Conservation (phyloP, 2,797 vertebrate genomes). For the Xiphorhynchus erythropygius region DNA sequence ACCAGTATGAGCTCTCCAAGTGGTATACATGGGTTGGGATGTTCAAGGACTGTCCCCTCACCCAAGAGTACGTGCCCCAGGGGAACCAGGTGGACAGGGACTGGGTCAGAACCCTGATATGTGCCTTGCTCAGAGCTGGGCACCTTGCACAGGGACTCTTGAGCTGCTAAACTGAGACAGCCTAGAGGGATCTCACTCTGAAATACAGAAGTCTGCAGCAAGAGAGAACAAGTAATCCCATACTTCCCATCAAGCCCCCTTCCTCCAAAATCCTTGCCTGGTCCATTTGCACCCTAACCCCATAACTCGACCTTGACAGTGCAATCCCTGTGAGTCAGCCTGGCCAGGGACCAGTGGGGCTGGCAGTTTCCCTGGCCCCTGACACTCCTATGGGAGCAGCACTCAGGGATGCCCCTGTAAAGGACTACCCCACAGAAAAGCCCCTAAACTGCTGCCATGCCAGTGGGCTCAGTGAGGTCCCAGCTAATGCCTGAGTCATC, state of each 20-base stretch:
- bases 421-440: not conserved
- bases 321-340: not conserved
- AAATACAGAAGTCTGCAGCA: not conserved
- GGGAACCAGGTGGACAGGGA: not conserved
- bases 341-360: too few species aligned
- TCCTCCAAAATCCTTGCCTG: not conserved
- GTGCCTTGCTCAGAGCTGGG: rapidly evolving
- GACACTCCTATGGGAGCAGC: not conserved
- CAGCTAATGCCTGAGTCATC: not conserved
- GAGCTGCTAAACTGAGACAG: not conserved
- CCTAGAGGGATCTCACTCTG: rapidly evolving
- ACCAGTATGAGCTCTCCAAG: not conserved
- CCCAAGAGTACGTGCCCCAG: not conserved
- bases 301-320: rapidly evolving
- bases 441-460: not conserved
- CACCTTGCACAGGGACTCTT: not conserved
- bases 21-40: not conserved
- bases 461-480: not conserved
- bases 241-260: not conserved
- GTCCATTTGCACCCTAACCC: not conserved
- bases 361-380: not conserved
- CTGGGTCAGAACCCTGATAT: rapidly evolving
- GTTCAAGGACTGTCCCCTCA: not conserved
- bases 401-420: not conserved
- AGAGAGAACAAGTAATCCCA: not conserved